Base-by-base conservation (phyloP, 2,113 vertebrate species). In the Sapayoa aenigma region DNA sequence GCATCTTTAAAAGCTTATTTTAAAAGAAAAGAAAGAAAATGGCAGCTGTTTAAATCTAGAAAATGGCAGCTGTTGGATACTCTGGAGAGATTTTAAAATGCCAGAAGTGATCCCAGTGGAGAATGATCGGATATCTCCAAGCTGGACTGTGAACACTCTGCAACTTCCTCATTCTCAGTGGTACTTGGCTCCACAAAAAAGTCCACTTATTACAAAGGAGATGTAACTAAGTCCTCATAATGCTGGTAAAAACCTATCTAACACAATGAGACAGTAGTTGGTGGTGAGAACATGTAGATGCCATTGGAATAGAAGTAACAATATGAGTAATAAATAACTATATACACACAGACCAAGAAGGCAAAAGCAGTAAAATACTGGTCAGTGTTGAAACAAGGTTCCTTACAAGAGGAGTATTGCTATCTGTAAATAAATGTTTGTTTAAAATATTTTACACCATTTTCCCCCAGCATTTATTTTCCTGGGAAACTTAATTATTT, bases 51-150 rank as follows among this genome's bases (percentile, higher is more conserved):
- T 93, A 91, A 91, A 84, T 91, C 90, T 94, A 91, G 90, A 94
- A 94, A 96, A 96, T 91, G 85, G 92, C 95, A 96, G 94, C 95
- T 96, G 95, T 90, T 84, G 89, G 91, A 94, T 92, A 89, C 89
- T 95, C 95, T 86, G 65, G 90, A 93, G 95, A 94, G 93, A 74
- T 86, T 95, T 95, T 86, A 56, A 94, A 95, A 94, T 2, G 44
- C 94, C 94, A 96, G 92, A 94, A 93, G 78, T 59, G 47, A 92
- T 94, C 95, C 79, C 95, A 87, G 75, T 1, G 33, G 93, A 90
- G 85, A 84, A 49, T 78, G 65, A 90, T 97, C 60, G 21, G 83
- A 95, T 94, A 81, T 95, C 87, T 95, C 79, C 81, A 77, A 88
- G 79, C 90, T 93, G 88, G 82, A 73, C 75, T 80, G 68, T 74